Conservation (phyloP, 2,113 vertebrate species). For the Xiphorhynchus elegans region DNA sequence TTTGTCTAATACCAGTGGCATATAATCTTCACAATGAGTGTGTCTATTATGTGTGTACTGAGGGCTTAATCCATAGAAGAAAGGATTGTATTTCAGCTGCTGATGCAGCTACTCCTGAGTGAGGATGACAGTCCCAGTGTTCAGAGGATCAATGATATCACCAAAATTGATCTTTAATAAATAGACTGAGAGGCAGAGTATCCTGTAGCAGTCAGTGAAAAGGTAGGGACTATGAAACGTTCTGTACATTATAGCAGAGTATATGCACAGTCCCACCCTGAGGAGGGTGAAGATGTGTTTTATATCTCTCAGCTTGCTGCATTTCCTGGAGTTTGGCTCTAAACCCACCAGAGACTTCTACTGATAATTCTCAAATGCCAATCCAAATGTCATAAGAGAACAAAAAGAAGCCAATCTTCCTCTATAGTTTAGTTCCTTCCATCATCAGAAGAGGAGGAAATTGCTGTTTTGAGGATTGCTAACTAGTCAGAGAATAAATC, state of each 20-base stretch:
- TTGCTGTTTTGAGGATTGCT: not conserved
- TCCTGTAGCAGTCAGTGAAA: not conserved
- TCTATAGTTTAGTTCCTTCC: not conserved
- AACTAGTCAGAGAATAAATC: not conserved
- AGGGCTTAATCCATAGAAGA: not conserved
- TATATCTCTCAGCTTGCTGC: not conserved
- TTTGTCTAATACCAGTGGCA: not conserved
- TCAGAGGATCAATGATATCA: not conserved
- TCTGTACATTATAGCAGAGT: not conserved
- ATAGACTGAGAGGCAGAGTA: not conserved
- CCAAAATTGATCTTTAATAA: slow-evolving; percentile 14
- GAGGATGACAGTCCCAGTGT: not conserved
- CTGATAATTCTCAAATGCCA: not conserved
- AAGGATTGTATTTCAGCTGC: not conserved
- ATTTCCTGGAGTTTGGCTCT: not conserved
- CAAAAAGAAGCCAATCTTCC: not conserved
- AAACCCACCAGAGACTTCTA: not conserved
- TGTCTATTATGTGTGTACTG: not conserved
- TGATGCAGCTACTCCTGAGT: not conserved
- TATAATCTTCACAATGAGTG: not conserved
- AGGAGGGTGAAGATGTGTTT: not conserved
- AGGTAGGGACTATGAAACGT: rapidly evolving
- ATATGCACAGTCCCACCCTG: not conserved
- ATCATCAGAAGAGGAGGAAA: not conserved
- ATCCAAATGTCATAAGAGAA: not conserved